Base-by-base conservation (phyloP, 2,113 vertebrate genomes). In the Podocnemis expansa region DNA sequence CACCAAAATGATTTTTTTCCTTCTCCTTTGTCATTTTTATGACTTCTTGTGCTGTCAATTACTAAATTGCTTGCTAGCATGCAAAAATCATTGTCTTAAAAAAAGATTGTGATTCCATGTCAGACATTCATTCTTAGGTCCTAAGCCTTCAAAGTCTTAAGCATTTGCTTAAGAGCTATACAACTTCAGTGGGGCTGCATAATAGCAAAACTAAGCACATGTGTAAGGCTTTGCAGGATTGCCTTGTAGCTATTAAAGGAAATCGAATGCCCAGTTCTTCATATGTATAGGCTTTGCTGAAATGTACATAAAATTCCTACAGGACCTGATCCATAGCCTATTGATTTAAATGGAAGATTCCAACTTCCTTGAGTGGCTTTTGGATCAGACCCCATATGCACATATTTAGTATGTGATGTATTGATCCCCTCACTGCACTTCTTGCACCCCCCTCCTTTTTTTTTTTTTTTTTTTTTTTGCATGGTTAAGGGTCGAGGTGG, bases 401-500 rank as follows among this genome's bases (percentile, higher is more conserved):
- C 14, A 38, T 38, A 38, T 70, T 70, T 38, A 70, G n/a, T 70
- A 34, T 6, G 60, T 70, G 78, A 11, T 41, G 55, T 56, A 3
- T 49, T 89, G 6, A n/a, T 83, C 29, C 24, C 56, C 17, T 67
- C 17, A 17, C 51, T 52, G 3, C 13, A 13, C 51, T 14, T 13
- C 51, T 13, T 13, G 10, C 8, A 11, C 13, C 10, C 11, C 51
- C 51, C 51, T 14, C 51, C 51, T 11, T 51, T 51, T 51, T 60
- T 34, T 34, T 63, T 19, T 3, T 80, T 89, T 94, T 91, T 52
- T 47, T 94, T 67, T 93, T 29, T 91, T 51, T 75, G 17, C 31
- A 4, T 0, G 11, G 45, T 96, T 1, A 94, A 99, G 99, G 99
- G 99, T 91, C 99, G 99, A 29, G 97, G 99, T 91, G 97, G 98